phyloP scores from a whole-genome alignment of 2,888 invertebrate genomes.

The Oscheius myriophilus region DNA sequence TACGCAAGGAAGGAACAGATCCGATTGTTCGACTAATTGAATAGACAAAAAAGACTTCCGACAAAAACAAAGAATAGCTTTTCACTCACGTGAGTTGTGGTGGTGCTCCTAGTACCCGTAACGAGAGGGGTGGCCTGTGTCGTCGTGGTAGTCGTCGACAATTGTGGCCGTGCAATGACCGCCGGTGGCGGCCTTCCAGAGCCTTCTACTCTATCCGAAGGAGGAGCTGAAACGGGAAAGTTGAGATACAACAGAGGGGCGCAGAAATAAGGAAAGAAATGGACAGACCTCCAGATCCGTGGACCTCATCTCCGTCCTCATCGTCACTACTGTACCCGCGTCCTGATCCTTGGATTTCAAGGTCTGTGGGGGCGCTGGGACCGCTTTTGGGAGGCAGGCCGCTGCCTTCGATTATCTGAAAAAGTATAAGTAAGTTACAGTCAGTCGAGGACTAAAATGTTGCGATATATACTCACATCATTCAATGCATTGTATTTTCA shows the following conservation, averaged over 20 bases:
- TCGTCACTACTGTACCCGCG: constrained; percentile 55
- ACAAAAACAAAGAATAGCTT: not conserved
- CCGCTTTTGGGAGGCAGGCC: constrained; percentile 13
- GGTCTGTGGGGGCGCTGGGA: constrained; percentile 10
- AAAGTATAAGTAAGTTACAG: not conserved
- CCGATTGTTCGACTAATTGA: no score
- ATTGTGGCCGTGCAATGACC: constrained; percentile 6
- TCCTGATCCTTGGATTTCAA: constrained; percentile 35
- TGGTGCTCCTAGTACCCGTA: constrained; percentile 29
- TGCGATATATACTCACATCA: no score
- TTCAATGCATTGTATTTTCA: no score
- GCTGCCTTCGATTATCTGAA: constrained; percentile 31
- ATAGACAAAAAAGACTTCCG: no score
- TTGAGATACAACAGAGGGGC: not conserved
- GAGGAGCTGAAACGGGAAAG: constrained; percentile 6
- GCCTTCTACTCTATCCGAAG: constrained; percentile 21
- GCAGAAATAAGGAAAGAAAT: not conserved
- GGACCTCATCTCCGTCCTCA: constrained; percentile 54
- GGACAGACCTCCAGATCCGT: constrained; percentile 27
- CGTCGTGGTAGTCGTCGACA: constrained; percentile 18
- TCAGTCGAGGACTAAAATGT: no score
- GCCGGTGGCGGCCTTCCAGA: constrained; percentile 11
- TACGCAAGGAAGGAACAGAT: no score
- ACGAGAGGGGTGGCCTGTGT: constrained; percentile 17
- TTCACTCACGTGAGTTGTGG: constrained; percentile 23